Evolutionary conservation across 2,113 vertebrate species (phyloP), one percentile per base, ranked within the genome.

Genomic region (Ctenomys sociabilis): DNA sequence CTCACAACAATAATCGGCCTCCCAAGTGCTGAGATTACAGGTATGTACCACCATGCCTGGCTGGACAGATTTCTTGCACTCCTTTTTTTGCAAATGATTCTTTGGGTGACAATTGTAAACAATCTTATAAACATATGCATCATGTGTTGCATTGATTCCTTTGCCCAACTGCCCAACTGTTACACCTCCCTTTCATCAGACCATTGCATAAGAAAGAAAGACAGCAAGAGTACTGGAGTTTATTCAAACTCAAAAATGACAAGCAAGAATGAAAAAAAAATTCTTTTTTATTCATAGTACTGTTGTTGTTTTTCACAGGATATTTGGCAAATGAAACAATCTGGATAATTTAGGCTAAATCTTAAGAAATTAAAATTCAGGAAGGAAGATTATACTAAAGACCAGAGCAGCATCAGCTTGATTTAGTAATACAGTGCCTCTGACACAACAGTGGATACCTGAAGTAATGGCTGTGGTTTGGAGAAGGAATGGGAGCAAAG

Each of bases 361-460:
- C 7, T 95, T 59, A 77, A 28, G 26, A 93, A 94, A 90, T 81
- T 84, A 92, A 95, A 97, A 94, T 77, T 87, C 35, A 72, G 92
- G 57, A 86, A n/a, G n/a, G 40, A 91, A 94, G 54, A 16, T 19
- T 64, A 80, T 21, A 16, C n/a, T 45, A 32, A 82, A 84, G 26
- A 54, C 30, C 54, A 83, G 83, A 84, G 49, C 37, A 9, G 7
- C 59, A 12, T 70, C 32, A 3, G 5, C 80, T 40, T 70, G 40
- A 77, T 57, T 90, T 66, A 30, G 10, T 70, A 64, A 92, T 49
- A 32, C 1, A 40, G 52, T 57, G 17, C 54, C 21, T 17, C 88
- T 11, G n/a, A 80, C 19, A 45, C 84, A 91, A 68, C 43, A 64
- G 3, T 49, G 32, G n/a, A 3, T 1, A 49, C 26, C 70, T 89